Percentiles rank a stretch among this genome's conserved stretches.
Evolutionary conservation across 2,888 invertebrate species (phyloP).

Genomic region (Andrena bicolor): DNA sequence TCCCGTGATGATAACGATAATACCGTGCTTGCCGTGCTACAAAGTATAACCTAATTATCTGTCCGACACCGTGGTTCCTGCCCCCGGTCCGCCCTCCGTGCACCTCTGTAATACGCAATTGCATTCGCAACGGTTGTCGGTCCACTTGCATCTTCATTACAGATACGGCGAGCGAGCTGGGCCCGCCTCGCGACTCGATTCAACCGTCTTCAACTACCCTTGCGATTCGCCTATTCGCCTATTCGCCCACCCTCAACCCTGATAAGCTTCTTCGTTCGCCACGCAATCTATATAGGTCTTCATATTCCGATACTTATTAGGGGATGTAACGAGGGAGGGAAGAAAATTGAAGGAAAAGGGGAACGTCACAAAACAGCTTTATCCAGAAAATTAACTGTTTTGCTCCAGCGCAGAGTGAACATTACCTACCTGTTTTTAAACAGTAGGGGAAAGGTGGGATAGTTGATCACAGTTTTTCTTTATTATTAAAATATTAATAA

Average conservation of each 20-base stretch:
- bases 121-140: slow-evolving; percentile 58
- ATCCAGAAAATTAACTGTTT: too few species aligned
- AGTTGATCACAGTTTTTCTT: too few species aligned
- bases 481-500: too few species aligned
- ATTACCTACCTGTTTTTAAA: too few species aligned
- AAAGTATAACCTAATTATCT: slow-evolving; percentile 78
- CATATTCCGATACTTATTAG: too few species aligned
- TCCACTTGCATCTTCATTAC: slow-evolving; percentile 74
- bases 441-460: too few species aligned
- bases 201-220: slow-evolving; percentile 21
- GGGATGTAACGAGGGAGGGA: too few species aligned
- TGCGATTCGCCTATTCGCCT: background rate
- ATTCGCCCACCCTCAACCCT: background rate
- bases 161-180: slow-evolving; percentile 38
- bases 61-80: slow-evolving; percentile 65
- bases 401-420: too few species aligned
- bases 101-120: slow-evolving; percentile 71
- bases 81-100: slow-evolving; percentile 47
- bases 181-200: slow-evolving; percentile 5
- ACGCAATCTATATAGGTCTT: too few species aligned
- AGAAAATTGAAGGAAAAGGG: too few species aligned
- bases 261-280: too few species aligned
- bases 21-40: slow-evolving; percentile 62
- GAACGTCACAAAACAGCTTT: too few species aligned
- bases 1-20: slow-evolving; percentile 73